These are phyloP conservation scores for Telenomus remus DNA, from an alignment of 1,140 invertebrate species.

Conservation along the genomic window DNA sequence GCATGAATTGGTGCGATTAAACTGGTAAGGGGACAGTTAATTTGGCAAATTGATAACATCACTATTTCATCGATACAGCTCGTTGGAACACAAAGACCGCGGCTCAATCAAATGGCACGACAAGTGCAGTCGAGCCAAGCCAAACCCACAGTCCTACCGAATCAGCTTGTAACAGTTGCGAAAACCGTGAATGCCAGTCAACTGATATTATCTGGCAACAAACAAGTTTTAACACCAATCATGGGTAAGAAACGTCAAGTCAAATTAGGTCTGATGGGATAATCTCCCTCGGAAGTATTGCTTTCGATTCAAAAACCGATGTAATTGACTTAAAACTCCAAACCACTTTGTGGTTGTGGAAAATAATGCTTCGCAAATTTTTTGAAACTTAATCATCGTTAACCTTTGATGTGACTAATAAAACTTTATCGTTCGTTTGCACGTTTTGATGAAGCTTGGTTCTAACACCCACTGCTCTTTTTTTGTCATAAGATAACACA, in stretches of 20 bases:
- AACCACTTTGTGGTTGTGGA: background rate
- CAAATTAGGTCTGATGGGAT: too few relatives aligned
- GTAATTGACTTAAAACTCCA: too few relatives aligned
- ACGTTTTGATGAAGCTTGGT: too few relatives aligned
- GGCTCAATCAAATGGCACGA: constrained; percentile 76
- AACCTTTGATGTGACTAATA: constrained; percentile 11
- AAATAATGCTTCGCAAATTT: constrained; percentile 1
- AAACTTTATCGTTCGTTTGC: too few relatives aligned
- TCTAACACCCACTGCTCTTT: too few relatives aligned
- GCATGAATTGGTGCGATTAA: background rate
- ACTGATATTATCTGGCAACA: constrained; percentile 77
- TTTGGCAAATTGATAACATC: constrained; percentile 2
- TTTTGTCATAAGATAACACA: too few relatives aligned
- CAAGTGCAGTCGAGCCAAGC: constrained; percentile 75
- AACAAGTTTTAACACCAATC: constrained; percentile 78
- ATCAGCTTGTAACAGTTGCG: constrained; percentile 71
- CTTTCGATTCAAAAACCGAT: too few relatives aligned
- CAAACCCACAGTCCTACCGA: constrained; percentile 71
- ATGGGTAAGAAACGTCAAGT: constrained; percentile 74
- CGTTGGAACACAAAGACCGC: constrained; percentile 77
- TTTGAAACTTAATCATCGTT: constrained; percentile 7
- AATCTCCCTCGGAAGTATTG: too few relatives aligned
- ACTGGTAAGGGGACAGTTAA: background rate
- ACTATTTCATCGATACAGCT: constrained; percentile 72
- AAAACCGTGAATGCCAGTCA: constrained; percentile 75